phyloP scores from a whole-genome alignment of 2,888 invertebrate species.

The Drosophila anomalata region DNA sequence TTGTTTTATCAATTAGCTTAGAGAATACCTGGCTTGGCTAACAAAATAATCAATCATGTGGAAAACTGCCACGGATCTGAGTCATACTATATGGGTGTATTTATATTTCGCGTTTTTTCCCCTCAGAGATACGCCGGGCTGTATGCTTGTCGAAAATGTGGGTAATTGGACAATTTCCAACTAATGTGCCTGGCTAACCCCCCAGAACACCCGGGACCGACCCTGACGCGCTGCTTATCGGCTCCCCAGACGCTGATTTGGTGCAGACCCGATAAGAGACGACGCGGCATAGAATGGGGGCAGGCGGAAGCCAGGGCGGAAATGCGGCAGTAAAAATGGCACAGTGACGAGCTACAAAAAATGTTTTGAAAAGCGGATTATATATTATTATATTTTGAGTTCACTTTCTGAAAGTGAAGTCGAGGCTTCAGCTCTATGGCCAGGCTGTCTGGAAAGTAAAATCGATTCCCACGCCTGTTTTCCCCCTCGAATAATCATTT shows the following conservation, averaged over 20 bases:
- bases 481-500: slow-evolving; percentile 4
- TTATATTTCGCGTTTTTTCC: slow-evolving; percentile 7
- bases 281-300: slow-evolving; percentile 15
- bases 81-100: slow-evolving; percentile 8
- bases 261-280: slow-evolving; percentile 34
- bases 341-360: neutral
- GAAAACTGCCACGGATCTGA: neutral
- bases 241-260: slow-evolving; percentile 20
- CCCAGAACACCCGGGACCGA: neutral
- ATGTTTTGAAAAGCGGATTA: slow-evolving; percentile 14
- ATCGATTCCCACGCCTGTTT: slow-evolving; percentile 33
- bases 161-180: slow-evolving; percentile 35
- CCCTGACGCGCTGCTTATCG: slow-evolving; percentile 19
- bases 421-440: slow-evolving; percentile 1
- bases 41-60: neutral
- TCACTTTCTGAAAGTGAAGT: neutral
- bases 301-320: slow-evolving; percentile 36
- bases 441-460: slow-evolving; percentile 23
- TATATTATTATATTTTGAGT: slow-evolving; percentile 14
- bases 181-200: slow-evolving; percentile 19
- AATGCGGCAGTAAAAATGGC: slow-evolving; percentile 23
- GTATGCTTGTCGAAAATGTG: slow-evolving; percentile 25
- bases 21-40: no score
- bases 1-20: neutral
- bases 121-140: neutral